Conservation (phyloP, 2,797 vertebrate genomes). For the Discoglossus pictus region DNA sequence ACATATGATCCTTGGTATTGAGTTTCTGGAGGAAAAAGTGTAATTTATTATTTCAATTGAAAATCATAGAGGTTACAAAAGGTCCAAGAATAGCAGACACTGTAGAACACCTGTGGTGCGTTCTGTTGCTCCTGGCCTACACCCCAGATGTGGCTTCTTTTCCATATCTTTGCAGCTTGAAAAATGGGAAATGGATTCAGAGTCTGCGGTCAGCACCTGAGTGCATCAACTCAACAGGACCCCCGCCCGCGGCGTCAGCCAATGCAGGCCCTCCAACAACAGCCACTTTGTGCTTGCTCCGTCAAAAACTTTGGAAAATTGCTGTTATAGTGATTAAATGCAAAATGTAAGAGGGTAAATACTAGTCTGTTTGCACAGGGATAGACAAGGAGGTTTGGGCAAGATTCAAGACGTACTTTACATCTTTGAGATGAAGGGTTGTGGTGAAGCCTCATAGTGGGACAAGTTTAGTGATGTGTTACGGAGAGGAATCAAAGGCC, state of each 20-base stretch:
- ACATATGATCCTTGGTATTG: not conserved
- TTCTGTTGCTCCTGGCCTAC: slow-evolving; percentile 27
- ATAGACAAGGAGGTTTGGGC: slow-evolving; percentile 23
- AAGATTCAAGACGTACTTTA: slow-evolving; percentile 3
- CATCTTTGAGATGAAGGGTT: not conserved
- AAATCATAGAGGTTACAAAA: slow-evolving; percentile 32
- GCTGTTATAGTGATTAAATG: slow-evolving; percentile 17
- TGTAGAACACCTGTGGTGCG: slow-evolving; percentile 36
- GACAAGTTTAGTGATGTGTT: not conserved
- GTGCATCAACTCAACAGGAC: slow-evolving; percentile 19
- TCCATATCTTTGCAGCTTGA: slow-evolving; percentile 31
- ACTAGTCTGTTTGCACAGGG: not conserved
- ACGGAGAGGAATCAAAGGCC: not conserved
- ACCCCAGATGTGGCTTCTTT: slow-evolving; percentile 37
- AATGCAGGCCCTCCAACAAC: slow-evolving; percentile 13
- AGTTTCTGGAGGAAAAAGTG: slow-evolving; percentile 25
- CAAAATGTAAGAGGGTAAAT: slow-evolving; percentile 14
- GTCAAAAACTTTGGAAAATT: slow-evolving; percentile 24
- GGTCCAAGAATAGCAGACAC: slow-evolving; percentile 32
- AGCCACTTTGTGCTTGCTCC: slow-evolving; percentile 21
- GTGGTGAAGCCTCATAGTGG: not conserved
- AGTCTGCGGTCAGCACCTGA: slow-evolving; percentile 35
- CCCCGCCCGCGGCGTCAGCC: slow-evolving; percentile 7
- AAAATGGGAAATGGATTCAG: slow-evolving; percentile 36
- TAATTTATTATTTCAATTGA: slow-evolving; percentile 40